Conservation (phyloP, 2,888 invertebrate species). For the Adelognathus sp. region DNA sequence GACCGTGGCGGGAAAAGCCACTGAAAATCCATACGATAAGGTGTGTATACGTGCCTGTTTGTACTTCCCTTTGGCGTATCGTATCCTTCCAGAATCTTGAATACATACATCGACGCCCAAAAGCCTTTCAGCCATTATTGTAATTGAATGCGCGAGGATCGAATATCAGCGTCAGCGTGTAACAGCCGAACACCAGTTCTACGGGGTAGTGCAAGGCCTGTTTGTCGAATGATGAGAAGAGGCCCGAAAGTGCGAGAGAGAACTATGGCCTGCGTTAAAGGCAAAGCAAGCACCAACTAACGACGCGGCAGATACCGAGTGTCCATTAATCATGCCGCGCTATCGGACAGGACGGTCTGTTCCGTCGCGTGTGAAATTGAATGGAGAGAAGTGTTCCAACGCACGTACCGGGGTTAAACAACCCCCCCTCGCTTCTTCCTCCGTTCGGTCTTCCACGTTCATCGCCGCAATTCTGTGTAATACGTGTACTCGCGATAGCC, state of each 20-base stretch:
- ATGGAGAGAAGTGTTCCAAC: constrained; percentile 70
- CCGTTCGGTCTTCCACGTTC: constrained; percentile 42
- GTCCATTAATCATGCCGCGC: constrained; percentile 75
- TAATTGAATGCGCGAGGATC: constrained; percentile 75
- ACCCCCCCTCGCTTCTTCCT: constrained; percentile 33
- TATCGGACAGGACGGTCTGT: constrained; percentile 71
- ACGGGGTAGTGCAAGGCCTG: background rate
- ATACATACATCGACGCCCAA: background rate
- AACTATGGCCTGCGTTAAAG: constrained; percentile 29
- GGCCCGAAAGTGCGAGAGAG: background rate
- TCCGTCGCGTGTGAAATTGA: constrained; percentile 75
- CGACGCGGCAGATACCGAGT: constrained; percentile 66
- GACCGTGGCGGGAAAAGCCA: background rate
- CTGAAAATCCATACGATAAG: background rate
- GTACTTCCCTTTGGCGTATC: background rate
- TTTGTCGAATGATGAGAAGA: constrained; percentile 13
- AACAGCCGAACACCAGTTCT: constrained; percentile 56
- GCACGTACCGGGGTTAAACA: constrained; percentile 50
- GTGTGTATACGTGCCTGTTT: background rate
- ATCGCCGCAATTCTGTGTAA: constrained; percentile 20
- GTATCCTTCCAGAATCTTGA: background rate
- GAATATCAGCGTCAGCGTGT: constrained; percentile 69
- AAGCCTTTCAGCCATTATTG: constrained; percentile 66
- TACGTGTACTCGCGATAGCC: constrained; percentile 47
- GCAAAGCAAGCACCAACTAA: constrained; percentile 50